These are phyloP conservation scores for Vollenhovia emeryi DNA, from an alignment of 1,140 invertebrate species.

Conservation along the genomic window DNA sequence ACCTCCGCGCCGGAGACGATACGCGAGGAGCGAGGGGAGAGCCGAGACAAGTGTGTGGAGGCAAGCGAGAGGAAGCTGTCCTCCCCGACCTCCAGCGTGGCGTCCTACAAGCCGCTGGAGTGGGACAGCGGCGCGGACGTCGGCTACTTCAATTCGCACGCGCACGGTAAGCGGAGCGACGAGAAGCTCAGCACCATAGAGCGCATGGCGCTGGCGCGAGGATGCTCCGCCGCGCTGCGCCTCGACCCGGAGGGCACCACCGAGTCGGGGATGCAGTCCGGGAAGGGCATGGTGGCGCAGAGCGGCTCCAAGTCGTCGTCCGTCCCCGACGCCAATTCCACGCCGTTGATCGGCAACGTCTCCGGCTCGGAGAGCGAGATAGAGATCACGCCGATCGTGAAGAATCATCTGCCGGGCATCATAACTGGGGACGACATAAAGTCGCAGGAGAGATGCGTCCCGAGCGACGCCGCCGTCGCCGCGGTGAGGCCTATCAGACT, in stretches of 20 bases:
- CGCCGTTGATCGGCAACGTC: conserved; percentile 70
- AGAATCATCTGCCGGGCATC: conserved; percentile 76
- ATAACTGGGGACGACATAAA: conserved; percentile 71
- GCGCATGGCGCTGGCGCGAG: conserved; percentile 85
- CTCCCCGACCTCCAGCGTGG: conserved; percentile 88
- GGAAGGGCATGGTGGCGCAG: conserved; percentile 54
- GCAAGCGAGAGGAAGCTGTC: conserved; percentile 75
- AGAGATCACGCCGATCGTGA: conserved; percentile 84
- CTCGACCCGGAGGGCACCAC: conserved; percentile 84
- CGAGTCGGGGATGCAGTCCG: conserved; percentile 64
- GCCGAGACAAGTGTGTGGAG: conserved; percentile 64
- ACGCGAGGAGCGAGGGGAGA: conserved; percentile 73
- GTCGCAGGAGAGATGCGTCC: conserved; percentile 55
- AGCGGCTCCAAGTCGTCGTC: conserved; percentile 31
- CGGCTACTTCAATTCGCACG: conserved; percentile 87
- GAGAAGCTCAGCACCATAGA: conserved; percentile 87
- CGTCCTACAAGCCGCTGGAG: conserved; percentile 89
- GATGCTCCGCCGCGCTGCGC: conserved; percentile 79
- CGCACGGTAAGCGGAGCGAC: conserved; percentile 81
- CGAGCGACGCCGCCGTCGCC: conserved; percentile 11
- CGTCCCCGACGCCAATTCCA: conserved; percentile 80
- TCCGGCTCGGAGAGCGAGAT: conserved; percentile 81
- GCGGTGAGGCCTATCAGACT: background rate
- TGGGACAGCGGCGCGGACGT: conserved; percentile 93
- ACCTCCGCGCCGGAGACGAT: conserved; percentile 58